phyloP scores from a whole-genome alignment of 2,113 vertebrate species.

The Castor canadensis region DNA sequence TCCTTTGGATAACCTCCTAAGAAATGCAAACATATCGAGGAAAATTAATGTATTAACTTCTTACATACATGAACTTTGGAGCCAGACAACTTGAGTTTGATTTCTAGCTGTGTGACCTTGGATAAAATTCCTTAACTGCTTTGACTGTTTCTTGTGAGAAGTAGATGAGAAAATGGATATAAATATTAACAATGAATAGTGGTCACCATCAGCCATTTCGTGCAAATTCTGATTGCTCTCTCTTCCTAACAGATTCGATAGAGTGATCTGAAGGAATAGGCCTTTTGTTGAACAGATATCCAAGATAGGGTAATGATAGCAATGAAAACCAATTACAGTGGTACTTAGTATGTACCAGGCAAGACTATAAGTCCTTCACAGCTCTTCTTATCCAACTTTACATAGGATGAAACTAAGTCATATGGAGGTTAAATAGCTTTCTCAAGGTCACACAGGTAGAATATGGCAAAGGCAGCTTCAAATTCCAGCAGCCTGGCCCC shows the following conservation, averaged over 20 bases:
- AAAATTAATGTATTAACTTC: conserved; percentile 10
- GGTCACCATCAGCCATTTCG: neutral
- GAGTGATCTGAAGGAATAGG: neutral
- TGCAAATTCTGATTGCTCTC: neutral
- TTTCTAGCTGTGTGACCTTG: neutral
- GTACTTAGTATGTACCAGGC: neutral
- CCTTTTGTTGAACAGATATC: neutral
- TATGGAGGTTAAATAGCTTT: neutral
- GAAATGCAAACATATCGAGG: neutral
- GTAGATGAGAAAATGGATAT: neutral
- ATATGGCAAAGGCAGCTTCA: neutral
- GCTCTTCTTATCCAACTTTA: neutral
- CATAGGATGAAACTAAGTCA: neutral
- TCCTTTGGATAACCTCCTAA: conserved; percentile 21
- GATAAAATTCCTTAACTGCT: neutral
- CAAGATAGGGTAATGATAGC: neutral
- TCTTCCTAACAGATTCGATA: neutral
- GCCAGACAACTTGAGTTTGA: neutral
- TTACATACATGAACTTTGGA: neutral
- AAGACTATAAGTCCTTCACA: neutral
- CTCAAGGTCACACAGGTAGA: neutral
- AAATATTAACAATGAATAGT: neutral
- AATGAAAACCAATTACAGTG: neutral
- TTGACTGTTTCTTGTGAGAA: conserved; percentile 30
- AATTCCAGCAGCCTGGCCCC: neutral